phyloP scores from a whole-genome alignment of 2,888 invertebrate genomes.

The Leucoma salicis region DNA sequence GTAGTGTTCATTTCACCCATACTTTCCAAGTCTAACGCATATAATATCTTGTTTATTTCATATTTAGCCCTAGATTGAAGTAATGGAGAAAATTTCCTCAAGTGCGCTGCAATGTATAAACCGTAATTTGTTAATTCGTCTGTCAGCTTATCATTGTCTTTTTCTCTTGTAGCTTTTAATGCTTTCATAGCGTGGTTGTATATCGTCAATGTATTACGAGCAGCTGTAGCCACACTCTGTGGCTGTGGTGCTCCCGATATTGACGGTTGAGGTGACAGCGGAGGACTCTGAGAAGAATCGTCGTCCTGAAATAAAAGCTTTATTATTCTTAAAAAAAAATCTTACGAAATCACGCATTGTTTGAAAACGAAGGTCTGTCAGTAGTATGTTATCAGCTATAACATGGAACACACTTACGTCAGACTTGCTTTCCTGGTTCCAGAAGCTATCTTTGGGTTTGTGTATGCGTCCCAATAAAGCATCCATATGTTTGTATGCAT shows the following conservation, averaged over 20 bases:
- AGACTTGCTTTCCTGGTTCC: conserved; percentile 3
- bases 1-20: background rate
- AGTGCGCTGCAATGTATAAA: conserved; percentile 10
- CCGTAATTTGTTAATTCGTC: conserved; percentile 13
- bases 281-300: conserved; percentile 3
- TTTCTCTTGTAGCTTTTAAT: conserved; percentile 5
- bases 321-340: no score
- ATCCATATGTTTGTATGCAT: no score
- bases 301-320: conserved; percentile 3
- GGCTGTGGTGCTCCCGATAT: background rate
- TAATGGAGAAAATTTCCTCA: conserved; percentile 7
- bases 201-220: background rate
- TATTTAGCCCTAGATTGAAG: conserved; percentile 11
- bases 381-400: no score
- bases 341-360: no score
- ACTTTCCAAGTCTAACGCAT: conserved; percentile 8
- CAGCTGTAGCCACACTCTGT: background rate
- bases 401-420: conserved; percentile 6
- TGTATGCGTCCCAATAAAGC: no score
- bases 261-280: background rate
- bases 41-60: conserved; percentile 14
- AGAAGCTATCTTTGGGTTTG: no score
- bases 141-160: background rate
- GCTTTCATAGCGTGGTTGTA: conserved; percentile 7
- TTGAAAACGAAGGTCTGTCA: no score